Conservation (phyloP, 2,888 invertebrate species). For the Torymus auratus region DNA sequence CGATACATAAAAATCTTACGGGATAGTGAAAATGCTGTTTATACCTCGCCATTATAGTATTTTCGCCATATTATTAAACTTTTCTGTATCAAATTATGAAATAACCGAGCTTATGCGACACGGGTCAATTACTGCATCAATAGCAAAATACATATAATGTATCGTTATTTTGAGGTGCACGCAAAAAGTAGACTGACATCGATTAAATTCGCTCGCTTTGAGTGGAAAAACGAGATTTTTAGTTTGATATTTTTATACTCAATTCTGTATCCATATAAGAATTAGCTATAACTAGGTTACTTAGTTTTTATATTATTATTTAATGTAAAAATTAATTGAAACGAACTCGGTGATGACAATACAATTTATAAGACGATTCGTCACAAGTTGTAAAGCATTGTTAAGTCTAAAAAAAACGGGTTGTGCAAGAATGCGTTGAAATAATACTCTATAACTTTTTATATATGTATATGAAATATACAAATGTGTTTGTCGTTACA, state of each 20-base stretch:
- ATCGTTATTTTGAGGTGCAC: slow-evolving; percentile 11
- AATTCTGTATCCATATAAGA: background rate
- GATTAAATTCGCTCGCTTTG: slow-evolving; percentile 9
- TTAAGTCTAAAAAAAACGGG: slow-evolving; percentile 18
- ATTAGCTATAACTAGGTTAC: background rate
- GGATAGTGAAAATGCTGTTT: too few relatives aligned
- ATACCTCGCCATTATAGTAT: too few relatives aligned
- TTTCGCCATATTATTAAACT: too few relatives aligned
- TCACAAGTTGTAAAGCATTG: slow-evolving; percentile 3
- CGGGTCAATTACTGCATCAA: slow-evolving; percentile 32
- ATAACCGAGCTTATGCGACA: slow-evolving; percentile 20
- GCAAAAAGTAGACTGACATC: slow-evolving; percentile 40
- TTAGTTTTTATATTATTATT: slow-evolving; percentile 5
- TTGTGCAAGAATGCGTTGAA: slow-evolving; percentile 34
- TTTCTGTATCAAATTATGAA: background rate
- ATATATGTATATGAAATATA: slow-evolving; percentile 15
- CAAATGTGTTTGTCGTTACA: slow-evolving; percentile 48
- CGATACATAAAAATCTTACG: too few relatives aligned
- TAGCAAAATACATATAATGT: slow-evolving; percentile 14
- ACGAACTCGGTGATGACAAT: background rate
- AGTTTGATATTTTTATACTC: slow-evolving; percentile 2
- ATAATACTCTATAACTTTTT: slow-evolving; percentile 26
- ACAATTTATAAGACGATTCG: background rate
- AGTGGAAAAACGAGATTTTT: slow-evolving; percentile 19
- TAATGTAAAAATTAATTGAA: background rate